A percentile compares a stretch with the other conserved stretches of the same genome.
Evolutionary conservation across 2,113 vertebrate species (phyloP).

Genomic region (Anguilla japonica): DNA sequence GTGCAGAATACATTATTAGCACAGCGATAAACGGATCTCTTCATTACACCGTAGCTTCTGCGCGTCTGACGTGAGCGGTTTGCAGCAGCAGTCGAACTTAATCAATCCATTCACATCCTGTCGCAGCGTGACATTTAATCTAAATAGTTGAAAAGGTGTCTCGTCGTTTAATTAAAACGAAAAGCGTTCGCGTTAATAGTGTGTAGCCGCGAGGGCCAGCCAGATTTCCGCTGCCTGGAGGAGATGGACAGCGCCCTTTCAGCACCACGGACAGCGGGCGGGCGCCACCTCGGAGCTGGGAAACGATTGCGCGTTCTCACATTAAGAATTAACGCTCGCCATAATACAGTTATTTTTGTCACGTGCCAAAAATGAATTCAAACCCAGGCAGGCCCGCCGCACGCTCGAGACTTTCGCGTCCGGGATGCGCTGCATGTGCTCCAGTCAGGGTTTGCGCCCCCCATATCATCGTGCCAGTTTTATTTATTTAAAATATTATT

Average conservation of each 20-base stretch:
- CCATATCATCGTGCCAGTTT: too few species aligned
- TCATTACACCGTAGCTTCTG: not conserved
- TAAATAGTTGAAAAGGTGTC: not conserved
- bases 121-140: not conserved
- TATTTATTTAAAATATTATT: too few species aligned
- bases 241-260: not conserved
- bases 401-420: too few species aligned
- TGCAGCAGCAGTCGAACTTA: not conserved
- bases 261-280: not conserved
- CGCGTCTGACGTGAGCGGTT: not conserved
- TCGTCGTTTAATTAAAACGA: constrained; percentile 3
- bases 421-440: too few species aligned
- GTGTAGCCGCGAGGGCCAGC: not conserved
- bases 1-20: not conserved
- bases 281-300: not conserved
- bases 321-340: too few species aligned
- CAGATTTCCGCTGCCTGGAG: not conserved
- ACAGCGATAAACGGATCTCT: not conserved
- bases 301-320: not conserved
- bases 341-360: too few species aligned
- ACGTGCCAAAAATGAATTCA: too few species aligned
- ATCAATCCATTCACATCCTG: constrained; percentile 6
- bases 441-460: too few species aligned
- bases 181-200: not conserved
- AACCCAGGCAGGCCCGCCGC: too few species aligned